These are phyloP conservation scores for Porites rus DNA, from an alignment of 92 coral and sea anemone genomes.

Conservation along the genomic window DNA sequence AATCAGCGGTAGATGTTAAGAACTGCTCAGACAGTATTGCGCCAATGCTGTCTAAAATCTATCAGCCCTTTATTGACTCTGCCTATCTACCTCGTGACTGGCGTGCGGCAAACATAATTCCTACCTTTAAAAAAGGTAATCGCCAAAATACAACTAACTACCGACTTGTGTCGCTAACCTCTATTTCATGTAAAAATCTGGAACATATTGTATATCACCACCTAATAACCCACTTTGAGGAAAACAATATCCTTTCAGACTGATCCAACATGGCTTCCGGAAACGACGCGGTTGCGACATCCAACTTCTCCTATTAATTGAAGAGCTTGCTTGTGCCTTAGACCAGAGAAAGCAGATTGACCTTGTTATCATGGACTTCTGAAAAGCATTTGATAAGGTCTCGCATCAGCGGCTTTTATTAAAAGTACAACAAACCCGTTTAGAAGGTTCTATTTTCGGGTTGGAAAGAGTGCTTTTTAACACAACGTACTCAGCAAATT, in stretches of 20 bases:
- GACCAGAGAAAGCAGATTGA: too few species aligned
- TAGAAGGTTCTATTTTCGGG: too few species aligned
- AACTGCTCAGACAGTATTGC: background rate
- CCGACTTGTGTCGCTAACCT: slow-evolving; percentile 17
- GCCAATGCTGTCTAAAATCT: background rate
- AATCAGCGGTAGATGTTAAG: too few species aligned
- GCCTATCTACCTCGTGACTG: background rate
- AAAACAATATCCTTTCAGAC: background rate
- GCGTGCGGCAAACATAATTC: background rate
- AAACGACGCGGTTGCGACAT: background rate
- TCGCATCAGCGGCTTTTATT: too few species aligned
- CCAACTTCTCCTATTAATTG: background rate
- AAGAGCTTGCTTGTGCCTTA: too few species aligned
- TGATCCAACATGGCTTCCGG: background rate
- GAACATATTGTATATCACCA: slow-evolving; percentile 27
- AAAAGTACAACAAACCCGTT: too few species aligned
- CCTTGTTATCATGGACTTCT: background rate
- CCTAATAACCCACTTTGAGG: background rate
- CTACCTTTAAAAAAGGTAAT: slow-evolving; percentile 5
- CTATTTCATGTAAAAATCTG: slow-evolving; percentile 11
- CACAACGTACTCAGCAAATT: too few species aligned
- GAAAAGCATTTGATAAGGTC: slow-evolving; percentile 3
- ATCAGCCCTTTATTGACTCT: background rate
- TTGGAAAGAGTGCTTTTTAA: too few species aligned
- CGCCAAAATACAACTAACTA: slow-evolving; percentile 13